phyloP scores from a whole-genome alignment of 2,888 invertebrate genomes.

The Campoplex capitator region DNA sequence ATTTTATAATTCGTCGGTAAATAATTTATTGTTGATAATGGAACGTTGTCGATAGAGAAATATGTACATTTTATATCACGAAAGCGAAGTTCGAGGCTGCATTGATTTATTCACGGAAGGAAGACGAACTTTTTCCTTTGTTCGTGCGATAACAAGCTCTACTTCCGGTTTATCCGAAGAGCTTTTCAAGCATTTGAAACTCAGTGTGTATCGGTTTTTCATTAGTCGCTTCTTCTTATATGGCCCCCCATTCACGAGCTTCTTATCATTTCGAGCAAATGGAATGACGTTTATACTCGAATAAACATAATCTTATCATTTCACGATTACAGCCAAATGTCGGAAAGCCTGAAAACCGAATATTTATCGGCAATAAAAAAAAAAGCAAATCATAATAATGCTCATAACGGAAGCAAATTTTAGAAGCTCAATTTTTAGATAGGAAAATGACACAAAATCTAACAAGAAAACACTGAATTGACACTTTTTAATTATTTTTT shows the following conservation, averaged over 20 bases:
- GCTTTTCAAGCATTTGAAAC: not conserved
- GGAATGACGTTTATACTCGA: conserved; percentile 9
- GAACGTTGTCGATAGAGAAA: not conserved
- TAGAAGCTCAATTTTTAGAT: not conserved
- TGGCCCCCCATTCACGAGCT: not conserved
- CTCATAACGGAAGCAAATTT: not conserved
- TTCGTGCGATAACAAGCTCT: not conserved
- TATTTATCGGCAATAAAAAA: not conserved
- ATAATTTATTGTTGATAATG: not conserved
- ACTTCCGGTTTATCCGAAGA: conserved; percentile 20
- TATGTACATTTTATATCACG: no score
- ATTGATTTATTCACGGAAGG: not conserved
- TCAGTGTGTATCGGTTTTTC: conserved; percentile 30
- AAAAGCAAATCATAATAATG: not conserved
- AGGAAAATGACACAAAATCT: not conserved
- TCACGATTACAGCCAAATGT: conserved; percentile 4
- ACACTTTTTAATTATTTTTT: not conserved
- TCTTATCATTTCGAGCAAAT: conserved; percentile 33
- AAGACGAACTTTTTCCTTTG: not conserved
- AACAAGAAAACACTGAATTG: not conserved
- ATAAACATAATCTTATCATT: conserved; percentile 53
- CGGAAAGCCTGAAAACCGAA: not conserved
- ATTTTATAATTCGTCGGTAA: no score
- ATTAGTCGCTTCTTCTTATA: not conserved
- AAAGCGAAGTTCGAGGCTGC: no score